Evolutionary conservation across 1,140 invertebrate genomes (phyloP).

Genomic region (Brachionus koreanus): DNA sequence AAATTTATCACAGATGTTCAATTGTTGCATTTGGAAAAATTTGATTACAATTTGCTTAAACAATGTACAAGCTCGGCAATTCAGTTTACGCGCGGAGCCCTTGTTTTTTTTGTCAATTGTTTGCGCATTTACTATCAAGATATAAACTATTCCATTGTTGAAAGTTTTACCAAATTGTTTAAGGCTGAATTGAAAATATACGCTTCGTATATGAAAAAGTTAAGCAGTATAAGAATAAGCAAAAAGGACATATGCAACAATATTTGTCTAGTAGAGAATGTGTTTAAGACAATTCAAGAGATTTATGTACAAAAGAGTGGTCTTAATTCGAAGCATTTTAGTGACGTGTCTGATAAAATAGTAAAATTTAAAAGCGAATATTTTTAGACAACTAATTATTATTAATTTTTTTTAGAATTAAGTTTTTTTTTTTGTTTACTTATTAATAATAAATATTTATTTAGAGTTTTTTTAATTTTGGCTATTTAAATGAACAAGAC

Average conservation of each 20-base stretch:
- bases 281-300: neutral
- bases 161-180: slow-evolving; percentile 27
- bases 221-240: neutral
- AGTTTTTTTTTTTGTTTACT: neutral
- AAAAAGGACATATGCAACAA: slow-evolving; percentile 28
- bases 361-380: slow-evolving; percentile 22
- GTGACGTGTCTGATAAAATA: neutral
- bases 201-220: neutral
- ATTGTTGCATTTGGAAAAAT: neutral
- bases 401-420: slow-evolving; percentile 1
- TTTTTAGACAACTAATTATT: slow-evolving; percentile 2
- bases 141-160: slow-evolving; percentile 9
- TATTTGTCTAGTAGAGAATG: neutral
- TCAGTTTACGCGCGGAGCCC: neutral
- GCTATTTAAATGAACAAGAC: neutral
- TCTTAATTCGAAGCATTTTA: slow-evolving; percentile 35
- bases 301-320: neutral
- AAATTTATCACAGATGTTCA: slow-evolving; percentile 9
- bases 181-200: slow-evolving; percentile 36
- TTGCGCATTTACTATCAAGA: slow-evolving; percentile 30
- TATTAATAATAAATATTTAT: slow-evolving; percentile 16
- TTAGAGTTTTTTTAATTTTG: neutral
- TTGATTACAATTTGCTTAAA: neutral
- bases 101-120: slow-evolving; percentile 24
- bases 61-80: slow-evolving; percentile 5